Base-by-base conservation (phyloP, 2,888 invertebrate species). In the Myathropa florea region DNA sequence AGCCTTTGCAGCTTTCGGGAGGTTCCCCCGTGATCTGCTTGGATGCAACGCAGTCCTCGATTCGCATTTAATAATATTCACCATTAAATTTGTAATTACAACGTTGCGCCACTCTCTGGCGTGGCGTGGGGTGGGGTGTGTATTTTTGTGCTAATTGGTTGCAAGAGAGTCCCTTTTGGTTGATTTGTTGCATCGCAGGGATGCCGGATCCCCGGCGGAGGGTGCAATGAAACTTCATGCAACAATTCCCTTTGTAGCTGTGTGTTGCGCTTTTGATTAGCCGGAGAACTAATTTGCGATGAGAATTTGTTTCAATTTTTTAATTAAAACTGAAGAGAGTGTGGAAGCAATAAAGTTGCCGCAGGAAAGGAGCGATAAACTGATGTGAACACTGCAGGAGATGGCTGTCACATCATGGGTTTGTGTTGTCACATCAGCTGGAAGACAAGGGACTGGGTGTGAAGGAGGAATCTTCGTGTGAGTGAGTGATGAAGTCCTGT, bases 131-230 rank as follows among this genome's bases (percentile, higher is more conserved):
- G 3, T 0, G 3, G 39, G 14, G 46, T 46, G 46, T 46, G 46
- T 46, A 46, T 18, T 57, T 73, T 83, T 59, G 68, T 68, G 46
- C 53, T 83, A 83, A 83, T 83, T 83, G 79, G 73, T 83, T 73
- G 72, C 71, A 59, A 71, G 21, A 30, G 14, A 12, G 12, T 26
- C 24, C 14, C 57, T 57, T 57, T 57, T 57, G 24, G 24, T 24
- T 57, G 24, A 57, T 57, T 57, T 57, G 57, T 23, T 57, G 57
- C 57, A 57, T 57, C 57, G 24, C 24, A 23, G 14, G 4, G 57
- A 24, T 57, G 24, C 57, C 23, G 24, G 12, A 57, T 46, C n/a
- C n/a, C 18, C n/a, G n/a, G 18, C 7, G 46, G 9, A 18, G 18
- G 7, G 46, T 46, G 46, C 46, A 46, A 18, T n/a, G 46, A 4